phyloP scores from a whole-genome alignment of 2,888 invertebrate genomes.

The Danaus chrysippus region DNA sequence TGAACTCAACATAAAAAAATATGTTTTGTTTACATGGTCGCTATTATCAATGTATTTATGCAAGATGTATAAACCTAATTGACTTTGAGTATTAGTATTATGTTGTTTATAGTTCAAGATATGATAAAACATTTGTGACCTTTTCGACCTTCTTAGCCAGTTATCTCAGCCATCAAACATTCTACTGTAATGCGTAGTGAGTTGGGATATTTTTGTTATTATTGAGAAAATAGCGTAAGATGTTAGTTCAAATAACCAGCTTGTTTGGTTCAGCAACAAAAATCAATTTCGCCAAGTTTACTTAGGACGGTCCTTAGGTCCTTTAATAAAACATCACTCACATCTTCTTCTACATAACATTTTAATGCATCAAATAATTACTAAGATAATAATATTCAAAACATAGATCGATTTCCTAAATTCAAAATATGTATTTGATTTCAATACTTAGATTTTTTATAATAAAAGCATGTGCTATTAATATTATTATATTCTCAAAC shows the following conservation, averaged over 20 bases:
- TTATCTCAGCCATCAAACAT: too few relatives aligned
- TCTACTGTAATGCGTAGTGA: too few relatives aligned
- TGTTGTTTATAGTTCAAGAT: constrained; percentile 8
- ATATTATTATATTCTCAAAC: too few relatives aligned
- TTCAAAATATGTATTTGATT: too few relatives aligned
- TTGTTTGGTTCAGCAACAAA: constrained; percentile 15
- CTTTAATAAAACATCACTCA: not conserved
- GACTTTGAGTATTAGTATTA: constrained; percentile 9
- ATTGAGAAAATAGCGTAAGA: not conserved
- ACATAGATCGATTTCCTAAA: not conserved
- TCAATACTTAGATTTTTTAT: too few relatives aligned
- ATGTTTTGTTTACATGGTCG: too few relatives aligned
- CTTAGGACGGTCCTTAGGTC: constrained; percentile 15
- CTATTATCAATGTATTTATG: too few relatives aligned
- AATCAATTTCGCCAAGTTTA: constrained; percentile 27
- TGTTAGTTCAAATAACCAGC: not conserved
- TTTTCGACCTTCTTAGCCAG: too few relatives aligned
- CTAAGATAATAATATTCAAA: not conserved
- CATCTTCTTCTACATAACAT: not conserved
- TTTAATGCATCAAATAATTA: not conserved
- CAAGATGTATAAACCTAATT: constrained; percentile 34
- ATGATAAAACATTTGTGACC: too few relatives aligned
- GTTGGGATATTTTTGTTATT: too few relatives aligned
- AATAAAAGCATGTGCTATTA: too few relatives aligned
- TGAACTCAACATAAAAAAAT: too few relatives aligned